Conservation (phyloP, 2,113 vertebrate species). For the Clarias batrachus region DNA sequence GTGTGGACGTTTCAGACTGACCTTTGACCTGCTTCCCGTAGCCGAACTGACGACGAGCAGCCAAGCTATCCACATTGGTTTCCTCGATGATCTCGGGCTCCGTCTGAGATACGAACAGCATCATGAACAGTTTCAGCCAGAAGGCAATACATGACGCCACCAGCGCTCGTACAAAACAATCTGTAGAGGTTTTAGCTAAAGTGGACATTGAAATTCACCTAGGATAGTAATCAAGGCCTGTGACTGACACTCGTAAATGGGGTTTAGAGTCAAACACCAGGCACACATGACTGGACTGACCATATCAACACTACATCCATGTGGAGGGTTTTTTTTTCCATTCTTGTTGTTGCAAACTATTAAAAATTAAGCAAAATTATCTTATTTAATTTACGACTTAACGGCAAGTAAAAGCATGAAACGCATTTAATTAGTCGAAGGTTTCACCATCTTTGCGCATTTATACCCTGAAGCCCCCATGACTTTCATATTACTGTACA, state of each 20-base stretch:
- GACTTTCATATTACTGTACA: neutral
- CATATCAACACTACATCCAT: neutral
- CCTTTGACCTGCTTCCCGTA: constrained; percentile 85
- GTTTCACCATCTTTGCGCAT: neutral
- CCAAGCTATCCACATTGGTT: constrained; percentile 88
- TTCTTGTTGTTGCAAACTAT: neutral
- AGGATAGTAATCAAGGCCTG: neutral
- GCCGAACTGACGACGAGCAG: constrained; percentile 74
- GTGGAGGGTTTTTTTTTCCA: neutral
- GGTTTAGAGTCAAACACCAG: constrained; percentile 1
- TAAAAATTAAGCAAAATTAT: neutral
- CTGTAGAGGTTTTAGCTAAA: neutral
- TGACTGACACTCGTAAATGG: neutral
- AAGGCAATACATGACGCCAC: neutral
- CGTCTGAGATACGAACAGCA: constrained; percentile 75
- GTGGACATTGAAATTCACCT: neutral
- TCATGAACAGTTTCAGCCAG: neutral
- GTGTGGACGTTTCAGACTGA: constrained; percentile 94
- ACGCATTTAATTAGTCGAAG: neutral
- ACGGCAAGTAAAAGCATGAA: neutral
- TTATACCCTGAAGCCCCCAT: too few relatives aligned
- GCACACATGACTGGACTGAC: neutral
- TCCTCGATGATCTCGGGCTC: constrained; percentile 97
- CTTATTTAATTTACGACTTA: neutral
- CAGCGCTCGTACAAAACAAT: neutral